phyloP scores from a whole-genome alignment of 2,888 invertebrate species.

The Limnephilus rhombicus region DNA sequence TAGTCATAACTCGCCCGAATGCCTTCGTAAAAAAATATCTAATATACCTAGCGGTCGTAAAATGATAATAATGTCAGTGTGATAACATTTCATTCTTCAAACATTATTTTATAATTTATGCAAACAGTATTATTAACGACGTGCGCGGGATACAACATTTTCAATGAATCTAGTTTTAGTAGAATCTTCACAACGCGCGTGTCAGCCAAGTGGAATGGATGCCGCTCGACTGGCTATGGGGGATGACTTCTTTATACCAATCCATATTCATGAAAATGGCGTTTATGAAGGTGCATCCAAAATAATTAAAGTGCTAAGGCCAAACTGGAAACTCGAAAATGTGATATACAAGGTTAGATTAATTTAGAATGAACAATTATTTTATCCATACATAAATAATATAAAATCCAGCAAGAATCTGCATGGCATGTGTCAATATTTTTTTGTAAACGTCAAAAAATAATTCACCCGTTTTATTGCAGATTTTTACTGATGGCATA shows the following conservation, averaged over 20 bases:
- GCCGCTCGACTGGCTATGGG: conserved; percentile 50
- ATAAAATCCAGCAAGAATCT: conserved; percentile 50
- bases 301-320: conserved; percentile 83
- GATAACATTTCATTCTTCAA: neutral
- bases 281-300: conserved; percentile 82
- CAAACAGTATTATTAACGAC: neutral
- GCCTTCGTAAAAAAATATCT: neutral
- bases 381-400: neutral
- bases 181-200: conserved; percentile 43
- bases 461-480: conserved; percentile 67
- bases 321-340: conserved; percentile 82
- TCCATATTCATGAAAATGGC: conserved; percentile 82
- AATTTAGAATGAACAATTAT: neutral
- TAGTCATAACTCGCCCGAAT: neutral
- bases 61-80: neutral
- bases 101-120: neutral
- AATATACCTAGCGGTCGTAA: neutral
- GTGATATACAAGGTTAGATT: conserved; percentile 84
- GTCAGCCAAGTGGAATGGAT: conserved; percentile 55
- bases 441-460: conserved; percentile 9
- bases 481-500: conserved; percentile 96
- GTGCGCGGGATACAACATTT: neutral
- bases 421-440: conserved; percentile 60
- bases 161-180: neutral
- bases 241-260: conserved; percentile 76